Conservation (phyloP, 1,140 invertebrate species). For the Drosophila rufa region DNA sequence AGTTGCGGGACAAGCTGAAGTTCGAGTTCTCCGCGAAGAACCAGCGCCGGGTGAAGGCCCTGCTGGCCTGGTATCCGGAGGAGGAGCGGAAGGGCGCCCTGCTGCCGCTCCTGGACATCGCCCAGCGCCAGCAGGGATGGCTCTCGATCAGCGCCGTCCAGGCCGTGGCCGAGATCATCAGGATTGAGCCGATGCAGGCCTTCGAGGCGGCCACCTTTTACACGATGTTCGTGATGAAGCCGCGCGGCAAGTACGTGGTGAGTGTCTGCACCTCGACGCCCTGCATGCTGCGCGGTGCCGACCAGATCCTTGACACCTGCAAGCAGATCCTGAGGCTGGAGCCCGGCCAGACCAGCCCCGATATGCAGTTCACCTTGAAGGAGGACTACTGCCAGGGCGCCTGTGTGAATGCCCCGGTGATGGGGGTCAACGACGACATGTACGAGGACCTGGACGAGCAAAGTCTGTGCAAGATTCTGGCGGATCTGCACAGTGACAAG, state of each 20-base stretch:
- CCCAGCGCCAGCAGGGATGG: conserved; percentile 65
- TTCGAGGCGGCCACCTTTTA: conserved; percentile 56
- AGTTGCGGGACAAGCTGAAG: conserved; percentile 38
- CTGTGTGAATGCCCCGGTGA: conserved; percentile 56
- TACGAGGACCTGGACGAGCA: conserved; percentile 51
- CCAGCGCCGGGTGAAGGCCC: conserved; percentile 5
- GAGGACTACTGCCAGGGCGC: conserved; percentile 40
- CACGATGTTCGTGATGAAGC: conserved; percentile 49
- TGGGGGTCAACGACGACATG: conserved; percentile 54
- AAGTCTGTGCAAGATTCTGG: conserved; percentile 21
- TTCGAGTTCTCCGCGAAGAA: conserved; percentile 51
- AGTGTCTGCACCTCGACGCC: conserved; percentile 48
- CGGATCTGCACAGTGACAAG: background rate
- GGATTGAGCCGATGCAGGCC: conserved; percentile 50
- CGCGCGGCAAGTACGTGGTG: conserved; percentile 25
- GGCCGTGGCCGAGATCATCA: conserved; percentile 38
- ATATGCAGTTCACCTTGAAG: conserved; percentile 56
- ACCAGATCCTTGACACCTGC: conserved; percentile 22
- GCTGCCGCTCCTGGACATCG: conserved; percentile 58
- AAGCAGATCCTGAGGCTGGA: conserved; percentile 20
- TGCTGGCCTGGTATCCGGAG: conserved; percentile 35
- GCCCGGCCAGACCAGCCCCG: conserved; percentile 29
- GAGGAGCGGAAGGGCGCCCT: conserved; percentile 44
- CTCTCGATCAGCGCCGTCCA: conserved; percentile 54
- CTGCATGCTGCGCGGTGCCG: conserved; percentile 48